A percentile compares a stretch with the other conserved stretches of the same genome.
Evolutionary conservation across 2,888 invertebrate genomes (phyloP).

Genomic region (Clanis bilineata): DNA sequence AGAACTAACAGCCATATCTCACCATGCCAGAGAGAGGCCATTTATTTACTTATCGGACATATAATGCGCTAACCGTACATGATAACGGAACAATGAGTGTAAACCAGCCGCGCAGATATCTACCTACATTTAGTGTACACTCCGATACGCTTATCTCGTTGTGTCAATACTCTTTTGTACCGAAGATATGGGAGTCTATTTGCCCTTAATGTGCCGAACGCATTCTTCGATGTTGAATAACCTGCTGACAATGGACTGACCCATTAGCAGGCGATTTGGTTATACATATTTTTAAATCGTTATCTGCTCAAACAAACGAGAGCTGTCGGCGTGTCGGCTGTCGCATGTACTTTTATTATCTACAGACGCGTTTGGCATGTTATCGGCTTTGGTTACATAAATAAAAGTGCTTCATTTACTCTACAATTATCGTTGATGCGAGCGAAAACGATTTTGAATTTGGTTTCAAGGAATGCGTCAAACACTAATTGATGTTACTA

Average conservation of each 20-base stretch:
- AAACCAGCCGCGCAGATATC: conserved; percentile 62
- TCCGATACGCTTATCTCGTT: conserved; percentile 74
- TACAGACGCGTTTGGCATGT: conserved; percentile 40
- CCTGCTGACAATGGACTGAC: conserved; percentile 61
- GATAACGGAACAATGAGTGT: conserved; percentile 79
- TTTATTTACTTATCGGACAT: conserved; percentile 76
- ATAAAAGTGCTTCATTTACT: conserved; percentile 24
- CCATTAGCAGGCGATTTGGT: conserved; percentile 61
- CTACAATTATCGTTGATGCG: not conserved
- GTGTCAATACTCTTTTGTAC: conserved; percentile 81
- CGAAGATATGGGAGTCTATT: conserved; percentile 75
- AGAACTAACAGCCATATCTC: conserved; percentile 39
- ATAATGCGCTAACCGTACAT: conserved; percentile 72
- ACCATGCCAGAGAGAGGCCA: conserved; percentile 45
- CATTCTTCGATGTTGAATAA: conserved; percentile 74
- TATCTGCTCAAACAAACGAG: conserved; percentile 48
- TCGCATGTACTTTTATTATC: conserved; percentile 37
- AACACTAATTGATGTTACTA: not conserved
- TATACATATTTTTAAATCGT: conserved; percentile 46
- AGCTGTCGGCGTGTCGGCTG: conserved; percentile 30
- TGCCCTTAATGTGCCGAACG: conserved; percentile 71
- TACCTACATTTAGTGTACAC: conserved; percentile 67
- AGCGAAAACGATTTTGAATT: not conserved
- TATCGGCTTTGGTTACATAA: conserved; percentile 42
- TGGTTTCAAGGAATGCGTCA: not conserved